These are phyloP conservation scores for Morpho achilles DNA, from an alignment of 2,888 invertebrate genomes.

Conservation along the genomic window DNA sequence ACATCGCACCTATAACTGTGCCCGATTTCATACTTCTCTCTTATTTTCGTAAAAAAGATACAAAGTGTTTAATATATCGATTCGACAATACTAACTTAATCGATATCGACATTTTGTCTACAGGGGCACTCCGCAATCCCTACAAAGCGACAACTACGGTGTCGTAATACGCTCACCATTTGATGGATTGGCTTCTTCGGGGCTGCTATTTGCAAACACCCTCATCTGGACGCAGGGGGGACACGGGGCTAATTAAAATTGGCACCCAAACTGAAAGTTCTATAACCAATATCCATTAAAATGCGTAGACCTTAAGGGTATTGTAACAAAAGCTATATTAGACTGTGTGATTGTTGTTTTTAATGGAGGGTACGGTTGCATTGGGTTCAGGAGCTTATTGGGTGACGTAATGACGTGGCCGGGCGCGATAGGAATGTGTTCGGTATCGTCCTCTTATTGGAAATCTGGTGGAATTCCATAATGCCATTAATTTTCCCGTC, in stretches of 20 bases:
- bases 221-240: slow-evolving; percentile 56
- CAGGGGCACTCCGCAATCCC: slow-evolving; percentile 35
- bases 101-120: slow-evolving; percentile 31
- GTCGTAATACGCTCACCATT: slow-evolving; percentile 76
- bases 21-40: too few species aligned
- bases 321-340: slow-evolving; percentile 33
- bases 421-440: slow-evolving; percentile 30
- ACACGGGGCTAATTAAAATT: slow-evolving; percentile 70
- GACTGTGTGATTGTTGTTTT: slow-evolving; percentile 14
- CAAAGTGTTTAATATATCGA: too few species aligned
- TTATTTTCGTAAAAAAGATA: too few species aligned
- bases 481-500: slow-evolving; percentile 27
- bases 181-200: slow-evolving; percentile 79
- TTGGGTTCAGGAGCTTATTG: slow-evolving; percentile 39
- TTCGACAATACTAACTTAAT: slow-evolving; percentile 11
- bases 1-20: too few species aligned
- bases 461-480: slow-evolving; percentile 27
- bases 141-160: slow-evolving; percentile 61
- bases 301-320: slow-evolving; percentile 30
- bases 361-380: slow-evolving; percentile 33
- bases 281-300: slow-evolving; percentile 26
- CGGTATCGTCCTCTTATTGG: slow-evolving; percentile 31
- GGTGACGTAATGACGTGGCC: slow-evolving; percentile 39
- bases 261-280: slow-evolving; percentile 48
- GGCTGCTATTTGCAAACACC: slow-evolving; percentile 78